Base-by-base conservation (phyloP, 2,888 invertebrate species). In the Gymnocheta viridis region DNA sequence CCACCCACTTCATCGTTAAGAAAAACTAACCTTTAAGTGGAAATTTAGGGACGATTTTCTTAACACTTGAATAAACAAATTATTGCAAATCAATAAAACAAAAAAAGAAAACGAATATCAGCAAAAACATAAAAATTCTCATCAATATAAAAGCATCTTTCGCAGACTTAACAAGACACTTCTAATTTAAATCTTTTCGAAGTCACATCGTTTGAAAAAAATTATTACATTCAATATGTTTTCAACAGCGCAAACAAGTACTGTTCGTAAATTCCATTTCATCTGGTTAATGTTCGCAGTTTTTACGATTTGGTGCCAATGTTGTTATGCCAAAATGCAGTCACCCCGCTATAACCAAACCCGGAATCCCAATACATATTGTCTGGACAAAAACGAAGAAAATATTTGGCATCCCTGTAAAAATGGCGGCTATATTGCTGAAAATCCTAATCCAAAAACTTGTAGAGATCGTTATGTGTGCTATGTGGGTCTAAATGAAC, bases 401-500 rank as follows among this genome's bases (percentile, higher is more conserved):
- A 4, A 73, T 14, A 38, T 19, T 14, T 73, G 51, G 73, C 27
- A 2, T 3, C 5, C 73, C 14, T 73, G 73, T 19, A 12, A 51
- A 49, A 7, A 51, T 73, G 82, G 82, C 10, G 64, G 82, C 7
- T 82, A 64, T 17, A 77, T 77, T 29, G 62, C 41, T 27, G 56
- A 56, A 10, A 78, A 78, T 76, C 76, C 54, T 4, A 69, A 82
- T 77, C 74, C 62, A 1, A 44, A 32, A 4, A 41, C 47, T 35
- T 86, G 86, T 66, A 22, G 22, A 7, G 41, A 47, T 54, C 79
- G 76, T 4, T 85, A 85, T 49, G 60, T 70, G 10, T 86, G 86
- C 38, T 60, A 74, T 62, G 19, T 38, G 14, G 79, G 72, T 12
- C 9, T 79, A 2, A 72, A 79, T 49, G 79, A 72, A 17, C 5